Conservation (phyloP, 2,113 vertebrate genomes). For the Jacana jacana region DNA sequence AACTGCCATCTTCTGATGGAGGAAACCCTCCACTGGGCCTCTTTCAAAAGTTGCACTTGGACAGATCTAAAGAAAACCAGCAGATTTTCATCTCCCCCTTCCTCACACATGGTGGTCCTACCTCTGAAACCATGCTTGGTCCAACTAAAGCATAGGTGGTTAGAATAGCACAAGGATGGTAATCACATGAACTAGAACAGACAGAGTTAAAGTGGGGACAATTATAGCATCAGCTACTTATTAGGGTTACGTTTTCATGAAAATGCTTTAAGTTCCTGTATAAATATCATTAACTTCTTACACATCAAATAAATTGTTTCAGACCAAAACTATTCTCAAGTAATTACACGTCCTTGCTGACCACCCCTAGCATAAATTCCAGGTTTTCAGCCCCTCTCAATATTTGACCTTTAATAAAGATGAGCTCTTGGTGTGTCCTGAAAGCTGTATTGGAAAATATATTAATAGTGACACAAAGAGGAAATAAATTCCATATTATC, state of each 20-base stretch:
- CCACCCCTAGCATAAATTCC: neutral
- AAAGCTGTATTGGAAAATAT: neutral
- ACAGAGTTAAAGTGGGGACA: neutral
- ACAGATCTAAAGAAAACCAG: rapidly evolving
- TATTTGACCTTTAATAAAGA: neutral
- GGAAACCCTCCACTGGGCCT: neutral
- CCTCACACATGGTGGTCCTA: neutral
- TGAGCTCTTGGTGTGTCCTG: neutral
- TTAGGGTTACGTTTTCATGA: neutral
- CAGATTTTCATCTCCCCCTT: neutral
- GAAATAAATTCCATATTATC: neutral
- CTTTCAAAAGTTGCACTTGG: neutral
- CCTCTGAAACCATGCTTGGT: neutral
- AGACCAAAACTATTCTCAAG: neutral
- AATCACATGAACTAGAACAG: neutral
- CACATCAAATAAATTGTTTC: neutral
- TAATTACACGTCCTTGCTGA: neutral
- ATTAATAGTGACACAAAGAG: neutral
- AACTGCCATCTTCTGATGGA: neutral
- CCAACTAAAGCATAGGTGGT: neutral
- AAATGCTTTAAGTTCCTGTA: neutral
- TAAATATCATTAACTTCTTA: neutral
- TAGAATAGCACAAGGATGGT: neutral
- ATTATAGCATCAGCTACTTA: neutral
- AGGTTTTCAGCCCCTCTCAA: neutral